Evolutionary conservation across 1,140 invertebrate genomes (phyloP), one percentile per base, ranked within the genome.

Genomic region (Saccostrea echinata): DNA sequence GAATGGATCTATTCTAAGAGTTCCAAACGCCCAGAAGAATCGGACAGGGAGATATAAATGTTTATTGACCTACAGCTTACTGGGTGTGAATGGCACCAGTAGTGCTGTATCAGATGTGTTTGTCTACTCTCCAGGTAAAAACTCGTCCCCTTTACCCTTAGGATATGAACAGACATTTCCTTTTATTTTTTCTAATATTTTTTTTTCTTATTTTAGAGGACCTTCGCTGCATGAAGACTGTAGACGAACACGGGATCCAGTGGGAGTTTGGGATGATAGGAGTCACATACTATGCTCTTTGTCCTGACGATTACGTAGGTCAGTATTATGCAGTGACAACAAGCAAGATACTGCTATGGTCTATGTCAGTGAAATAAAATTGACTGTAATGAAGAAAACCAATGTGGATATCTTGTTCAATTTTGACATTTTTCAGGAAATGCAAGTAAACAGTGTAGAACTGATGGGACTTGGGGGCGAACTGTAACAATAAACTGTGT

Each of bases 401-500:
- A 12, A 13, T 57, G 18, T n/a, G 3, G 13, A 57, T 57, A 57
- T 0, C 55, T 18, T 61, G 4, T 21, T 61, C 55, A 61, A 18
- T 43, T 43, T 43, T 4, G 1, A 2, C 1, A 18, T n/a, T 71
- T 71, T 71, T 33, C 24, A 71, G 68, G 68, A 71, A 71, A 71
- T 71, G 68, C 68, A 13, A 71, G 68, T 27, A 71, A 71, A 71
- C 27, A 30, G 2, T 71, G 68, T 71, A 71, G 27, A 71, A 30
- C 30, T 3, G 68, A 71, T 18, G 68, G 68, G 16, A 30, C 30
- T 0, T 71, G 68, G 68, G 68, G 27, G 9, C 30, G 68, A 24
- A 71, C 68, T 16, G 68, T 71, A 11, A 71, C 68, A 3, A 71
- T 71, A 13, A 71, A 71, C 30, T 71, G 68, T 71, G 68, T 71